Evolutionary conservation across 2,113 vertebrate genomes (phyloP), one percentile per base, ranked within the genome.

Genomic region (Taurulus bubalis): DNA sequence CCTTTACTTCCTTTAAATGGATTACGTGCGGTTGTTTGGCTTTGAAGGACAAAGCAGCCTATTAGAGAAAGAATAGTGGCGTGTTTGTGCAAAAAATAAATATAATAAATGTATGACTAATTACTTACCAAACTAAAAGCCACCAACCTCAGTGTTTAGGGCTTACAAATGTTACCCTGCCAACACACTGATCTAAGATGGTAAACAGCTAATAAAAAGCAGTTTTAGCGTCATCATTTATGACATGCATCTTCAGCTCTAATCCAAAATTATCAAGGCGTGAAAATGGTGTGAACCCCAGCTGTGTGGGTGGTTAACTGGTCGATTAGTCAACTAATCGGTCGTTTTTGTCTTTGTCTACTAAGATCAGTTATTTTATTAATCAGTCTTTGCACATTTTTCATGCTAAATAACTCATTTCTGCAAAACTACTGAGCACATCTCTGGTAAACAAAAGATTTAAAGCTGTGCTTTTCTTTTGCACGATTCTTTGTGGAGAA

Each of bases 291-390:
- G 11, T 59, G 69, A 65, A 68, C 59, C 14, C 30, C 15, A 42
- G 75, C 62, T 40, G 38, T 71, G 47, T 53, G 38, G 47, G 55
- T 86, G 85, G 47, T 81, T 65, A 84, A 60, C 8, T 24, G 30
- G 22, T 22, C 1, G 20, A 53, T 53, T 53, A 53, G 49, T n/a
- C 22, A n/a, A 53, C 18, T 51, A 51, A 22, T 10, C 1, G 49
- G 7, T 24, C 10, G 22, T 24, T 55, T 24, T 51, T 7, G 8
- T 51, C 47, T 20, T 20, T 6, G 18, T 49, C 49, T 51, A n/a
- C 18, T 3, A 9, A 22, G 49, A 51, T 22, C 49, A 22, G 8
- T 51, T 22, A 3, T 8, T 5, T 55, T 55, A 24, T 55, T 11
- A 11, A 55, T 55, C n/a, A 3, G 24, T 24, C 53, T 55, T 12